phyloP scores from a whole-genome alignment of 2,888 invertebrate genomes.

The Lochmaea crataegi region DNA sequence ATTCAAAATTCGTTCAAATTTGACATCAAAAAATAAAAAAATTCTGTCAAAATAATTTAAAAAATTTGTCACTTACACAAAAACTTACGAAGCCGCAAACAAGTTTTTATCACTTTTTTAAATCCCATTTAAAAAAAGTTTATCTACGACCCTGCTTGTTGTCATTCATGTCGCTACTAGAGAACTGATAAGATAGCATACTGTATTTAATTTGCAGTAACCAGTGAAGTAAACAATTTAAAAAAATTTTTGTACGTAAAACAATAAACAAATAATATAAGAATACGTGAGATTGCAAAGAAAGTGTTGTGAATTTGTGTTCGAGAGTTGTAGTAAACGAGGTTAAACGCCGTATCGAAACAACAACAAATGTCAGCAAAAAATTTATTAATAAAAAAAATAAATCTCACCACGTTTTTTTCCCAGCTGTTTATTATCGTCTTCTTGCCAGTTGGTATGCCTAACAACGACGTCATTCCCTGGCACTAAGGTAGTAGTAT shows the following conservation, averaged over 20 bases:
- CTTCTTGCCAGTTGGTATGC: slow-evolving; percentile 73
- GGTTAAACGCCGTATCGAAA: slow-evolving; percentile 4
- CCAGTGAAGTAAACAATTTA: slow-evolving; percentile 17
- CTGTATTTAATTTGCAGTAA: background rate
- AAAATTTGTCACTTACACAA: background rate
- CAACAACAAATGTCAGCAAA: slow-evolving; percentile 8
- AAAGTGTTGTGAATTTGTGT: slow-evolving; percentile 1
- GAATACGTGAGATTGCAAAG: background rate
- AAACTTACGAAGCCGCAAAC: background rate
- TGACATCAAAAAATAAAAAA: too few species aligned
- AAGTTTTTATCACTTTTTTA: background rate
- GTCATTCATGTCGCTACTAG: slow-evolving; percentile 9
- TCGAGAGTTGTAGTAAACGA: slow-evolving; percentile 7
- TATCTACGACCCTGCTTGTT: background rate
- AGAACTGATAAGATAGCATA: slow-evolving; percentile 11
- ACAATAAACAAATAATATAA: background rate
- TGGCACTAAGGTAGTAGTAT: slow-evolving; percentile 78
- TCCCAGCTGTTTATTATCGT: slow-evolving; percentile 31
- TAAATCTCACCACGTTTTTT: slow-evolving; percentile 41
- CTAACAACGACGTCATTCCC: slow-evolving; percentile 71
- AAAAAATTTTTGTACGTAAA: background rate
- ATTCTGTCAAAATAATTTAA: too few species aligned
- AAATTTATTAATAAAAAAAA: slow-evolving; percentile 7
- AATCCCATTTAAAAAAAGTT: background rate
- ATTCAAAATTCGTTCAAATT: too few species aligned